Evolutionary conservation across 1,140 invertebrate species (phyloP).

Genomic region (Lordiphosa mommai): DNA sequence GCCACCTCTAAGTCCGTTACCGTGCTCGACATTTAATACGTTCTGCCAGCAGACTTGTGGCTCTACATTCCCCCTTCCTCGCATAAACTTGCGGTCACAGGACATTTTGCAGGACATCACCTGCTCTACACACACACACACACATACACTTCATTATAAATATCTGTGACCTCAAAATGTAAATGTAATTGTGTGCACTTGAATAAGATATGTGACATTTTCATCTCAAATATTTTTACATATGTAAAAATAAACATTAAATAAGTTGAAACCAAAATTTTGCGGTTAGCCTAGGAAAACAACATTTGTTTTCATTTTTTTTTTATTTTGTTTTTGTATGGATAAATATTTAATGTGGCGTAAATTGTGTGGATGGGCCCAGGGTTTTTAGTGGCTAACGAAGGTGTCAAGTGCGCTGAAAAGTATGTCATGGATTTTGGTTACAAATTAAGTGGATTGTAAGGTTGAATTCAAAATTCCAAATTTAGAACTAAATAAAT

Average conservation of each 20-base stretch:
- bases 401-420: conserved; percentile 23
- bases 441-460: conserved; percentile 1
- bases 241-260: conserved; percentile 16
- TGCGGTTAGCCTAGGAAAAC: conserved; percentile 21
- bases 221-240: conserved; percentile 50
- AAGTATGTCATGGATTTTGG: neutral
- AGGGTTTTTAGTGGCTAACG: conserved; percentile 25
- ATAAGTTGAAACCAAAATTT: conserved; percentile 34
- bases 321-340: conserved; percentile 25
- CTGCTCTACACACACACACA: neutral
- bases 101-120: neutral
- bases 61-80: neutral
- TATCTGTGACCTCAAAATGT: conserved; percentile 34
- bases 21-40: conserved; percentile 10
- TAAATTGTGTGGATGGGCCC: conserved; percentile 30
- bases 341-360: conserved; percentile 52
- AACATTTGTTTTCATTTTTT: conserved; percentile 3
- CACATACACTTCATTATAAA: conserved; percentile 52
- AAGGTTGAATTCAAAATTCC: too few species aligned
- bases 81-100: conserved; percentile 28
- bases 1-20: too few species aligned
- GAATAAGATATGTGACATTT: conserved; percentile 33
- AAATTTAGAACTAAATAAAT: too few species aligned
- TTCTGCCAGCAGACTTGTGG: conserved; percentile 2
- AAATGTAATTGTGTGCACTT: conserved; percentile 37